Evolutionary conservation across 2,888 invertebrate genomes (phyloP), one percentile per base, ranked within the genome.

Genomic region (Eudemis profundana): DNA sequence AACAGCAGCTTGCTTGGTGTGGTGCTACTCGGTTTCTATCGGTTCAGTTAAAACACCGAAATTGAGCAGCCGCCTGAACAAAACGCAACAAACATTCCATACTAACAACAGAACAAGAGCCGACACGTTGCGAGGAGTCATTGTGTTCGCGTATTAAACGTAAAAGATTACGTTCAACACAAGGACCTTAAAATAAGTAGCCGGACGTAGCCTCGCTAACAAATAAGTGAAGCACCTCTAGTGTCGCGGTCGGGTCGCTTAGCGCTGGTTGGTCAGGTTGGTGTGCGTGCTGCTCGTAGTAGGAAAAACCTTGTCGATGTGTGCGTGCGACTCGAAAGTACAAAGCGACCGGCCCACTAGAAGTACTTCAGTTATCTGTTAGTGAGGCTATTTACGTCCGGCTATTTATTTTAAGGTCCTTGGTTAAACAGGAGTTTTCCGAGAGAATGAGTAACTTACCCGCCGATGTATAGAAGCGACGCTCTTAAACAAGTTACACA

Each of bases 81-180:
- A 84, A 62, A 81, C 76, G 78, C 82, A 78, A 79, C 84, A 83
- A 83, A 86, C 87, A 87, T 87, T 87, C 87, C 87, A 87, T 78
- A 81, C 76, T 78, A 81, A 80, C 77, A 72, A 72, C 72, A 74
- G 68, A 74, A 51, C 50, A 27, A 46, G 29, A 42, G 50, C 4
- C 36, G 27, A 40, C 29, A 29, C 42, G 29, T 38, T 47, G 54
- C 27, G 40, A 4, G 15, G 27, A 54, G 46, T 17, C 42, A 14
- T n/a, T 33, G 33, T 33, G 33, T 56, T 49, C 15, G 23, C 53
- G 47, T 47, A 33, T 53, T 40, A 3, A 57, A 57, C 21, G 29
- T 38, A 19, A 44, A 21, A 14, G 51, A 14, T 50, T 42, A 36
- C 47, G 46, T n/a, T n/a, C n/a, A n/a, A n/a, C n/a, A n/a, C n/a